Percentiles rank a stretch among this genome's conserved stretches.
Conservation (phyloP, 2,888 invertebrate species). For the Tachystola acroxantha region DNA sequence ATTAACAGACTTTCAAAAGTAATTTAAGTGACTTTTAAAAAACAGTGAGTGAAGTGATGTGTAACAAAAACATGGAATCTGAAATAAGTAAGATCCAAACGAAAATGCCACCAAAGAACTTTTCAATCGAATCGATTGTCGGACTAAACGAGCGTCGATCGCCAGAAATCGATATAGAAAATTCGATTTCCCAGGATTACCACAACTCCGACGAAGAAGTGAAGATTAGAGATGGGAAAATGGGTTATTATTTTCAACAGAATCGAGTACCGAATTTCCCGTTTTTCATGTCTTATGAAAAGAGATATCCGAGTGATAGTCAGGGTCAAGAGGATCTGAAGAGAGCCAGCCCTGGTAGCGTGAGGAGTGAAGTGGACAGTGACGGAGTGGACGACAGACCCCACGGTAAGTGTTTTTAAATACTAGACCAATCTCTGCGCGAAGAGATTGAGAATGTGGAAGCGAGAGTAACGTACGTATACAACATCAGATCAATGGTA, state of each 20-base stretch:
- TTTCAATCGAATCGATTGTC: slow-evolving; percentile 82
- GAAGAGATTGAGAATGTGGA: no score
- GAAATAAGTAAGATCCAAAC: slow-evolving; percentile 64
- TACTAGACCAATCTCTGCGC: no score
- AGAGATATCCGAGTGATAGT: slow-evolving; percentile 37
- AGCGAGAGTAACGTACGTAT: no score
- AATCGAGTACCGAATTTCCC: slow-evolving; percentile 67
- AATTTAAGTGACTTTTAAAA: slow-evolving; percentile 7
- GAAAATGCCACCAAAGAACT: slow-evolving; percentile 77
- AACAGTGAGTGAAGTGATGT: slow-evolving; percentile 1
- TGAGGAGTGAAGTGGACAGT: slow-evolving; percentile 66
- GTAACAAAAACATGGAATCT: slow-evolving; percentile 47
- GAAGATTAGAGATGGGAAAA: slow-evolving; percentile 56
- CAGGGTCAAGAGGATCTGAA: slow-evolving; percentile 64
- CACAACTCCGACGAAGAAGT: slow-evolving; percentile 53
- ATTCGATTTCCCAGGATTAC: slow-evolving; percentile 58
- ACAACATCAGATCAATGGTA: no score
- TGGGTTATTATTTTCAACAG: slow-evolving; percentile 67
- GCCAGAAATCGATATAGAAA: slow-evolving; percentile 70
- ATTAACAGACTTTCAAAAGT: no score
- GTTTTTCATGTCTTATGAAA: slow-evolving; percentile 70
- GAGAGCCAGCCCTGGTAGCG: slow-evolving; percentile 64
- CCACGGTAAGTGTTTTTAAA: slow-evolving; percentile 45
- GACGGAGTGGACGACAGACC: slow-evolving; percentile 66
- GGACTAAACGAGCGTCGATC: slow-evolving; percentile 57